phyloP scores from a whole-genome alignment of 2,888 invertebrate genomes.

The Cheilosia grossa region DNA sequence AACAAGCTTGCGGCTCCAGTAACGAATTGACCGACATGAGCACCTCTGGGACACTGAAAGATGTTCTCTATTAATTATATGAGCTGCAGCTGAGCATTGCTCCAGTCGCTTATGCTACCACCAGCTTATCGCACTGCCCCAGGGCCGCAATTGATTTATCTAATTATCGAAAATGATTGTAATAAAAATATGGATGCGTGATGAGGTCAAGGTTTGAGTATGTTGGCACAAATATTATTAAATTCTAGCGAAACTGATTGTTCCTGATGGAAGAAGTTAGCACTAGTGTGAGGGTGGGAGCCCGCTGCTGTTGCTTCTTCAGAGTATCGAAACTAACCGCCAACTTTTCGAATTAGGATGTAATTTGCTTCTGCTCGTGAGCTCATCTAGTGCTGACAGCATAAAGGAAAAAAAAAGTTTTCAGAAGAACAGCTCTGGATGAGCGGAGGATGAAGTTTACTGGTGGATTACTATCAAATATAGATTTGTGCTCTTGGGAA shows the following conservation, averaged over 20 bases:
- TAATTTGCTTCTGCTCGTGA: constrained; percentile 69
- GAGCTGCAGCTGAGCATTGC: constrained; percentile 31
- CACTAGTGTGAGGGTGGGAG: constrained; percentile 7
- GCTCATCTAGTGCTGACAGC: constrained; percentile 29
- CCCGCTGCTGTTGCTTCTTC: constrained; percentile 19
- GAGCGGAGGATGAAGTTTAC: constrained; percentile 63
- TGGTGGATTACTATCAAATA: constrained; percentile 70
- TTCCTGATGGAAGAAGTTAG: constrained; percentile 47
- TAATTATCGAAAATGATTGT: constrained; percentile 62
- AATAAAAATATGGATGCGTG: constrained; percentile 59
- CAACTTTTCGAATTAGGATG: constrained; percentile 70
- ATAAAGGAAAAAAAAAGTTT: constrained; percentile 34
- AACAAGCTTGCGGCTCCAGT: constrained; percentile 33
- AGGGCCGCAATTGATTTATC: constrained; percentile 55
- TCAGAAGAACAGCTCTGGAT: constrained; percentile 29
- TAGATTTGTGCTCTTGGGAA: constrained; percentile 65
- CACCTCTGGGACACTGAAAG: constrained; percentile 34
- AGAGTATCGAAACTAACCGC: constrained; percentile 59
- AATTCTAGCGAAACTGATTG: constrained; percentile 59
- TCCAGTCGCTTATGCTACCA: constrained; percentile 4
- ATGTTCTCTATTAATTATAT: constrained; percentile 69
- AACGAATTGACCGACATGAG: constrained; percentile 40
- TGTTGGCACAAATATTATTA: constrained; percentile 37
- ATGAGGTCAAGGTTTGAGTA: constrained; percentile 6
- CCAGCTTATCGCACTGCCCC: neutral